Conservation (phyloP, 1,140 invertebrate species). For the Musca domestica region DNA sequence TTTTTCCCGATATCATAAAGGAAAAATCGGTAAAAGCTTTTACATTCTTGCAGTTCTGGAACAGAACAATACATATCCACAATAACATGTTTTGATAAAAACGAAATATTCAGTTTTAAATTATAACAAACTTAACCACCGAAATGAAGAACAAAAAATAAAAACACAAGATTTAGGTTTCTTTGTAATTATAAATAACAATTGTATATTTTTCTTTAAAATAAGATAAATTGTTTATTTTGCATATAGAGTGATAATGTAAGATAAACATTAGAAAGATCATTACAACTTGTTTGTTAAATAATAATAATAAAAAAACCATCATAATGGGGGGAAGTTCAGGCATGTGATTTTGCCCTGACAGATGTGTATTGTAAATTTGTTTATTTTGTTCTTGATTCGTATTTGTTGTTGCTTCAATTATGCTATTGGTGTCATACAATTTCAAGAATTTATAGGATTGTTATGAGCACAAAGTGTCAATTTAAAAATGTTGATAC, state of each 20-base stretch:
- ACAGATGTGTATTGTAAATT: background rate
- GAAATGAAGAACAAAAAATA: background rate
- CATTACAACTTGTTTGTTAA: slow-evolving; percentile 12
- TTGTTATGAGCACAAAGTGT: background rate
- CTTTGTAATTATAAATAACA: slow-evolving; percentile 30
- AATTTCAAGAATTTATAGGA: slow-evolving; percentile 3
- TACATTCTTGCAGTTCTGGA: too few relatives aligned
- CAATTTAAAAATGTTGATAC: background rate
- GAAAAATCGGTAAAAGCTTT: too few relatives aligned
- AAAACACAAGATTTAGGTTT: slow-evolving; percentile 23
- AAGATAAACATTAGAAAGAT: slow-evolving; percentile 16
- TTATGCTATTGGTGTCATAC: background rate
- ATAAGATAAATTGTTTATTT: slow-evolving; percentile 17
- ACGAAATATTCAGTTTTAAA: background rate
- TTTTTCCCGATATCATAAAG: too few relatives aligned
- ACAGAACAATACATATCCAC: too few relatives aligned
- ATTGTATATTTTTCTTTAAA: slow-evolving; percentile 26
- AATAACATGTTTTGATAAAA: too few relatives aligned
- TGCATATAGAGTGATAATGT: slow-evolving; percentile 13
- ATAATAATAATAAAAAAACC: background rate
- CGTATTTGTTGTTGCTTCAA: background rate
- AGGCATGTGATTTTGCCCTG: slow-evolving; percentile 14
- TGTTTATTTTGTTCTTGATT: background rate
- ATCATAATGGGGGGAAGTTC: slow-evolving; percentile 3
- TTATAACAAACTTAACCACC: background rate